Conservation (phyloP, 2,113 vertebrate species). For the Tachuris rubrigastra region DNA sequence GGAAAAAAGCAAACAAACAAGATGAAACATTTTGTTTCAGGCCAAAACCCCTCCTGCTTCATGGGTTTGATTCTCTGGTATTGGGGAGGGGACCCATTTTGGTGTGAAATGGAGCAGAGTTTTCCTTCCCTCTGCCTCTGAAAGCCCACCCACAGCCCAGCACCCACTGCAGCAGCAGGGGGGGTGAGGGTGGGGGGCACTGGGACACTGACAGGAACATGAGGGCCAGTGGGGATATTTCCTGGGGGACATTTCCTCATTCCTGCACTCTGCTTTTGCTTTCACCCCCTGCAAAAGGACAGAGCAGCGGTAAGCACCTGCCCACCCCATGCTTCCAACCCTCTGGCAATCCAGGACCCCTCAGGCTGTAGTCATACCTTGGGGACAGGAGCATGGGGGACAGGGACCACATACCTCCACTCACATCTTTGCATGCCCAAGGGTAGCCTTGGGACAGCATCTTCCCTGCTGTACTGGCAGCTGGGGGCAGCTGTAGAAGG, state of each 20-base stretch:
- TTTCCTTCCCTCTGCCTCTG: background rate
- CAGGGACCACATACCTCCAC: fast-evolving
- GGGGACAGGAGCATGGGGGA: background rate
- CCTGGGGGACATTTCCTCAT: background rate
- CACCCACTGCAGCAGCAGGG: fast-evolving
- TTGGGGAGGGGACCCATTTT: background rate
- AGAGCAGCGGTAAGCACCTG: background rate
- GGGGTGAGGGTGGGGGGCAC: background rate
- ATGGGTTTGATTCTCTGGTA: background rate
- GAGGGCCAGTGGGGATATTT: background rate
- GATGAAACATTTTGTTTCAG: background rate
- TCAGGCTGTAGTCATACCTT: background rate
- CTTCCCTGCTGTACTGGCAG: background rate
- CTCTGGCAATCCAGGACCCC: background rate
- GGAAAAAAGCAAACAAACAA: background rate
- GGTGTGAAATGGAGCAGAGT: background rate
- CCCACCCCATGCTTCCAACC: fast-evolving
- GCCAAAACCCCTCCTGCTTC: background rate
- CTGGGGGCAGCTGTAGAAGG: background rate
- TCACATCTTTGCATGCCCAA: too few species aligned
- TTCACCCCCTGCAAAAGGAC: fast-evolving
- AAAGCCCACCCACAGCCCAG: background rate
- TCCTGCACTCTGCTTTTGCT: background rate
- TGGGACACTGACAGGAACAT: background rate
- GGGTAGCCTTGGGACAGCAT: background rate